Evolutionary conservation across 2,888 invertebrate species (phyloP), one percentile per base, ranked within the genome.

Genomic region (Suillia variegata): DNA sequence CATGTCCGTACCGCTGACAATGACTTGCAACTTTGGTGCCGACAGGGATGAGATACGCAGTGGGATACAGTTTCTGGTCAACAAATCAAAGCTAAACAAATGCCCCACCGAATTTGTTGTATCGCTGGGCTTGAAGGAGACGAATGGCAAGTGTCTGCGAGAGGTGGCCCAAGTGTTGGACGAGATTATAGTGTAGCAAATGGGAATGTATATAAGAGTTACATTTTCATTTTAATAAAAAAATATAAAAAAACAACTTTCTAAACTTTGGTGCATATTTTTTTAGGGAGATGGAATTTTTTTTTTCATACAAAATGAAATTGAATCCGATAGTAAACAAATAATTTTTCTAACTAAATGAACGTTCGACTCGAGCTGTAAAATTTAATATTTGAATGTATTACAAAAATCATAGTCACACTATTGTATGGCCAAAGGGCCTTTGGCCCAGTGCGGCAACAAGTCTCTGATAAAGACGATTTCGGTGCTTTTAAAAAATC

Each of bases 1-100:
- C 49, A 65, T 70, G 1, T 76, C 79, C 0, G 76, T 78, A 6
- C 72, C 78, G 0, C 66, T 79, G 4, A 74, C 77, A 4, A 78
- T 80, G 47, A 70, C 62, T 4, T 70, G 75, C 58, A 73, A 71
- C 15, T 71, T 80, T 58, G 81, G 81, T 0, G 62, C 65, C 0
- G 80, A 81, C 24, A 69, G 67, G 1, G 79, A 78, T 15, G 80
- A 81, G 57, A 59, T 68, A 0, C 75, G 76, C 2, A 74, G 77
- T 22, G 81, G 70, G 3, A 77, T 81, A 12, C 76, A 79, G 47
- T 81, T 77, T 17, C 59, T 81, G 8, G 62, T 80, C 1, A 80
- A 78, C 52, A 77, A 73, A 49, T 73, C 80, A 0, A 69, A 67
- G 0, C 57, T 81, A 10, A 73, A 73, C 62, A 70, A 58, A 26